Percentiles rank a stretch among this genome's conserved stretches.
Conservation (phyloP, 2,797 vertebrate species). For the Adrianichthys oophorus region DNA sequence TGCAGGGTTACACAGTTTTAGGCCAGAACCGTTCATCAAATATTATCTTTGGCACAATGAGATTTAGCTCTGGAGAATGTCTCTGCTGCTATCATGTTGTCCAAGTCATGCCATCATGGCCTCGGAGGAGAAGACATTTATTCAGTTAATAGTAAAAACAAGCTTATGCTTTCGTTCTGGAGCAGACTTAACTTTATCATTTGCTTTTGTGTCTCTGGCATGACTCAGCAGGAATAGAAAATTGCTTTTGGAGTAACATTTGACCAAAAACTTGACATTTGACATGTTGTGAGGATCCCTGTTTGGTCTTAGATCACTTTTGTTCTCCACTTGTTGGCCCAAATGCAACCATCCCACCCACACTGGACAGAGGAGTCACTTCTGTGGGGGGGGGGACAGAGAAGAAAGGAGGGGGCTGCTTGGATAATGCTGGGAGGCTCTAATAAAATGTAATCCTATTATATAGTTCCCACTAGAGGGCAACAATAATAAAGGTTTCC, state of each 20-base stretch:
- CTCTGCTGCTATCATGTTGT: constrained; percentile 18
- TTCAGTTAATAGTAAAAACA: constrained; percentile 8
- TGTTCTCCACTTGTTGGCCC: constrained; percentile 19
- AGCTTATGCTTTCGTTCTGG: background rate
- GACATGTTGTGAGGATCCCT: constrained; percentile 7
- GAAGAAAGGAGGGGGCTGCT: constrained; percentile 68
- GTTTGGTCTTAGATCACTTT: background rate
- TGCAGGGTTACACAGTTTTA: constrained; percentile 57
- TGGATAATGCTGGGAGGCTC: constrained; percentile 79
- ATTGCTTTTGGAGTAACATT: background rate
- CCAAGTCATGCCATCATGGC: constrained; percentile 17
- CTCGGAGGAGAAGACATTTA: constrained; percentile 25
- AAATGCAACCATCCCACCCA: constrained; percentile 47
- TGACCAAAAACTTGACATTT: constrained; percentile 7
- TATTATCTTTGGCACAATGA: constrained; percentile 67
- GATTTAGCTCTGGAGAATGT: constrained; percentile 44
- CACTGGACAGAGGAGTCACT: constrained; percentile 63
- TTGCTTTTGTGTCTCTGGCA: constrained; percentile 8
- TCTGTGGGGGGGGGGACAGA: constrained; percentile 56
- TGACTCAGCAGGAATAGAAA: background rate
- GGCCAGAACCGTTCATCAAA: constrained; percentile 64
- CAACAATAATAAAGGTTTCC: constrained; percentile 85
- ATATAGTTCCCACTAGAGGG: constrained; percentile 83
- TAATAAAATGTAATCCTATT: constrained; percentile 88
- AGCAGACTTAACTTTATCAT: constrained; percentile 6